Conservation (phyloP, 2,113 vertebrate genomes). For the Cavia porcellus region DNA sequence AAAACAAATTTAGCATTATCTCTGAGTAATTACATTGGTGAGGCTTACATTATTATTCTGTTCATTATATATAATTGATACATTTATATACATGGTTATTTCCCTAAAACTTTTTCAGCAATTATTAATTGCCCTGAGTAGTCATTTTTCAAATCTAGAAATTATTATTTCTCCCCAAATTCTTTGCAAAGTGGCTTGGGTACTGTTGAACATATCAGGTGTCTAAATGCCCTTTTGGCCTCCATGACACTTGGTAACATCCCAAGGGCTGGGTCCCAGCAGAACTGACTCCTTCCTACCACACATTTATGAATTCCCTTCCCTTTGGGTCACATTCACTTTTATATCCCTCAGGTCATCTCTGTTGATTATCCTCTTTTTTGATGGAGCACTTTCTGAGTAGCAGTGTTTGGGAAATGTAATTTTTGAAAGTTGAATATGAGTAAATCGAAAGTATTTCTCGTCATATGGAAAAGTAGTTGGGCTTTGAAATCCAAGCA, state of each 20-base stretch:
- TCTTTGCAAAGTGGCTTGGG: neutral
- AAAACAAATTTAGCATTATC: too few relatives aligned
- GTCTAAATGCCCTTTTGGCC: neutral
- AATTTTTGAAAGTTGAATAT: neutral
- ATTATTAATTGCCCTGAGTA: neutral
- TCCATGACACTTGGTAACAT: accelerated
- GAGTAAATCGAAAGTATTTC: neutral
- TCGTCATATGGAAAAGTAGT: neutral
- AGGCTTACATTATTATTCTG: too few relatives aligned
- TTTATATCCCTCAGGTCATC: neutral
- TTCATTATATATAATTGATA: neutral
- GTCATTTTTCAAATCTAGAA: neutral
- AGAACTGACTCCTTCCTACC: neutral
- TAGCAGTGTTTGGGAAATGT: neutral
- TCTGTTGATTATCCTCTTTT: neutral
- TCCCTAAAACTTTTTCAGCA: neutral
- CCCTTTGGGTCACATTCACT: accelerated
- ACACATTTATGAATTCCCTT: neutral
- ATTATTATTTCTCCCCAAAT: neutral
- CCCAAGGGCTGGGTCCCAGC: neutral
- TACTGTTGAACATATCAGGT: neutral
- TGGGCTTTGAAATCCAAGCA: neutral
- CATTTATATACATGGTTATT: neutral
- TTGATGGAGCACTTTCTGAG: neutral
- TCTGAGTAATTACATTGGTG: too few relatives aligned